A percentile compares a stretch with the other conserved stretches of the same genome.
These are phyloP conservation scores for Lamprologus ornatipinnis DNA, from an alignment of 2,113 vertebrate genomes.

Conservation along the genomic window DNA sequence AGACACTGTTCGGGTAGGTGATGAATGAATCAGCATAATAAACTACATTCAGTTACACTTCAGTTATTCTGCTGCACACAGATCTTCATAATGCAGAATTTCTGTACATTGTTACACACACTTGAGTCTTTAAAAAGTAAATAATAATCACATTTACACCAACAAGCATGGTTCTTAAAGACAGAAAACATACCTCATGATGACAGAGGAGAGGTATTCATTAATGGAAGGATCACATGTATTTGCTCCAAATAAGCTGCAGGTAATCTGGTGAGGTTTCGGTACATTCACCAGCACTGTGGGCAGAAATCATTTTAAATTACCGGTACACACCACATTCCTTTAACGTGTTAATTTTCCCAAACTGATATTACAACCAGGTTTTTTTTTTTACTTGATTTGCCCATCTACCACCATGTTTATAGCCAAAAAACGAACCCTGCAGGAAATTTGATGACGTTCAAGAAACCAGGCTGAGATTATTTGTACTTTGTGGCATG, in stretches of 20 bases:
- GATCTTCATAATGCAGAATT: not conserved
- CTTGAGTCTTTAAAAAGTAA: not conserved
- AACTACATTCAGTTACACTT: not conserved
- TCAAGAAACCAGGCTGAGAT: not conserved
- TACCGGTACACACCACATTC: not conserved
- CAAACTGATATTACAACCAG: not conserved
- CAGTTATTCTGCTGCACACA: not conserved
- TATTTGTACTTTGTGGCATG: not conserved
- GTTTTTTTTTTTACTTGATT: not conserved
- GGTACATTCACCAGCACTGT: slow-evolving; percentile 72
- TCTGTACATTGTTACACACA: not conserved
- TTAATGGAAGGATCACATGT: slow-evolving; percentile 39
- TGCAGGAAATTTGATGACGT: not conserved
- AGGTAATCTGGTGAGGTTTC: slow-evolving; percentile 62
- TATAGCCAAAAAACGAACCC: not conserved
- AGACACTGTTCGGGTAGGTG: not conserved
- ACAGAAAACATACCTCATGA: slow-evolving; percentile 57
- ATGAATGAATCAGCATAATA: not conserved
- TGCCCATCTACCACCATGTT: not conserved
- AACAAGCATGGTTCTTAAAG: not conserved
- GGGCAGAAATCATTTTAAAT: not conserved
- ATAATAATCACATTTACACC: not conserved
- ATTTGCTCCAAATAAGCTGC: slow-evolving; percentile 63
- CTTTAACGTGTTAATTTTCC: not conserved
- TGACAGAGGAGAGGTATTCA: slow-evolving; percentile 62